phyloP scores from a whole-genome alignment of 1,140 invertebrate species.

The Drosophila bipectinata region DNA sequence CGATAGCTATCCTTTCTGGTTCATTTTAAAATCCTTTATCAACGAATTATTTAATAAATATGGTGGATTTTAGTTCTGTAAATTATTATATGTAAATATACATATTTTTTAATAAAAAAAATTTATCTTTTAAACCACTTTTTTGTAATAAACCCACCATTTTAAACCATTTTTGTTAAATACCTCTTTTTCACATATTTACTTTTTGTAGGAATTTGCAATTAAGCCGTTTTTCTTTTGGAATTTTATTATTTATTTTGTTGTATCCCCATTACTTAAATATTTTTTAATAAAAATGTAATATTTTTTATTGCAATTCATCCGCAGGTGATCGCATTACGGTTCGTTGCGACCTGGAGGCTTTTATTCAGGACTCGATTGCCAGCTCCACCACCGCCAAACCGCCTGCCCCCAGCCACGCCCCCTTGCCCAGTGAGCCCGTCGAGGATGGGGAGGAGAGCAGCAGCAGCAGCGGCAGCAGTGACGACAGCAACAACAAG shows the following conservation, averaged over 20 bases:
- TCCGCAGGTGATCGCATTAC: conserved; percentile 88
- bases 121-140: too few relatives aligned
- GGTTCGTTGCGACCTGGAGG: conserved; percentile 90
- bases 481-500: conserved; percentile 25
- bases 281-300: background rate
- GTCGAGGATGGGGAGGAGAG: conserved; percentile 22
- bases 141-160: too few relatives aligned
- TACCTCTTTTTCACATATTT: too few relatives aligned
- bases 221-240: too few relatives aligned
- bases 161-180: too few relatives aligned
- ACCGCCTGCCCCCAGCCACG: conserved; percentile 11
- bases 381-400: conserved; percentile 11
- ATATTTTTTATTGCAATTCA: background rate
- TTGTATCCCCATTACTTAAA: background rate
- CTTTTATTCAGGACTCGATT: conserved; percentile 86
- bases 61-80: too few relatives aligned
- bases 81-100: too few relatives aligned
- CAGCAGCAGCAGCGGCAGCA: conserved; percentile 28
- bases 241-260: background rate
- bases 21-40: too few relatives aligned
- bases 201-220: too few relatives aligned
- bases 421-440: conserved; percentile 16
- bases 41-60: too few relatives aligned
- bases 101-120: too few relatives aligned
- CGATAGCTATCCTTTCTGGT: too few relatives aligned